Base-by-base conservation (phyloP, 92 coral and sea anemone species). In the Palythoa heliodiscus region DNA sequence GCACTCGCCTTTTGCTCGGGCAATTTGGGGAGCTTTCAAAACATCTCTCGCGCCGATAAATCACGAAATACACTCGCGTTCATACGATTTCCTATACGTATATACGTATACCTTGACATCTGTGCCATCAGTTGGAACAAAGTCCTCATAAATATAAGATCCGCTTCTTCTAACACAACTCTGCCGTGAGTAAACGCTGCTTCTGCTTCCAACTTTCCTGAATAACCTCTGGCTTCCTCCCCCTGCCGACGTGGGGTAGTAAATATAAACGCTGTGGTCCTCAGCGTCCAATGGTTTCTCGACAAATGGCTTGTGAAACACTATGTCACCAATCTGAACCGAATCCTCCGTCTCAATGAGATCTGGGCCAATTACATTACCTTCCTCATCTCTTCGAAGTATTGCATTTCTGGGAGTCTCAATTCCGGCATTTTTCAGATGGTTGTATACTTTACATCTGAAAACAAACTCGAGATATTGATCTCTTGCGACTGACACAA, bases 271-370 rank as follows among this genome's bases (percentile, higher is more conserved):
- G 78, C 93, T 88, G 75, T 96, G 99, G 52, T 96, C 98, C 84
- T 96, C 99, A 1, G 99, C 99, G 82, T 91, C 90, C 52, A 96
- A 83, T 14, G 99, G 99, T 67, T 96, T 96, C 91, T 96, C 99
- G 6, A 96, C 99, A 82, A 96, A 96, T 7, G 99, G 99, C 75
- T 96, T 96, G 63, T 96, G 98, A 88, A 96, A 96, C 11, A 91
- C 94, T 40, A 82, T 81, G 71, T 95, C 92, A 35, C 98, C 98
- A 75, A 96, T 88, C 81, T 92, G 96, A 37, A 96, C 93, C 9
- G 97, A 85, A 68, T 96, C 99, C 78, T 96, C 99, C 2, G 75
- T 25, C 82, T 96, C 99, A 37, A 91, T 82, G 87, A 96, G 95
- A 53, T 90, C 88, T 74, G 96, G 93, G 86, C 92, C 92, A 68